These are phyloP conservation scores for Lithobates sylvaticus DNA, from an alignment of 2,797 vertebrate species.

Conservation along the genomic window DNA sequence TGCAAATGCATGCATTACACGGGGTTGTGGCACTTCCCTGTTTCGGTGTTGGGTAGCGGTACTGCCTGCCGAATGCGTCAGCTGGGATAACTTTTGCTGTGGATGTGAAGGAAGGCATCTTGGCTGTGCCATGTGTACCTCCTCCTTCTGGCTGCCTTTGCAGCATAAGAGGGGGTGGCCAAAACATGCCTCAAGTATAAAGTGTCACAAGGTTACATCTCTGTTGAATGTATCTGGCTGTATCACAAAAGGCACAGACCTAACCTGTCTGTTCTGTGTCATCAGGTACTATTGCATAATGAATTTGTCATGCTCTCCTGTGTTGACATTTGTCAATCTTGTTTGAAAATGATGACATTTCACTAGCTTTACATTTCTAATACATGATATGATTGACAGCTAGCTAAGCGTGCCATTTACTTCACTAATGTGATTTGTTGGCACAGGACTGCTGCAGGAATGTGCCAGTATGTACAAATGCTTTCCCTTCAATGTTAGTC, in stretches of 20 bases:
- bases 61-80: too few species aligned
- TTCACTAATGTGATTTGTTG: background rate
- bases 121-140: too few species aligned
- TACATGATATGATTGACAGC: slow-evolving; percentile 9
- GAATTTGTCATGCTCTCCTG: background rate
- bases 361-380: background rate
- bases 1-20: too few species aligned
- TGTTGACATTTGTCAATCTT: background rate
- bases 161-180: too few species aligned
- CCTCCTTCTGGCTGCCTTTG: too few species aligned
- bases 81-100: too few species aligned
- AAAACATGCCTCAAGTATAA: too few species aligned
- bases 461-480: background rate
- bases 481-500: background rate
- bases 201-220: too few species aligned
- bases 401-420: background rate
- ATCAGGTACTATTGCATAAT: background rate
- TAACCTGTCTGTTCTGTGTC: background rate
- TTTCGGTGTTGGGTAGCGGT: too few species aligned
- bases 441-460: background rate
- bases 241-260: background rate
- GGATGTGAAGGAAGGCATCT: too few species aligned
- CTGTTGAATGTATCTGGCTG: too few species aligned
- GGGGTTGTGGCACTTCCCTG: too few species aligned
- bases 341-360: background rate